phyloP scores from a whole-genome alignment of 2,888 invertebrate genomes.

The Fragum fragum region DNA sequence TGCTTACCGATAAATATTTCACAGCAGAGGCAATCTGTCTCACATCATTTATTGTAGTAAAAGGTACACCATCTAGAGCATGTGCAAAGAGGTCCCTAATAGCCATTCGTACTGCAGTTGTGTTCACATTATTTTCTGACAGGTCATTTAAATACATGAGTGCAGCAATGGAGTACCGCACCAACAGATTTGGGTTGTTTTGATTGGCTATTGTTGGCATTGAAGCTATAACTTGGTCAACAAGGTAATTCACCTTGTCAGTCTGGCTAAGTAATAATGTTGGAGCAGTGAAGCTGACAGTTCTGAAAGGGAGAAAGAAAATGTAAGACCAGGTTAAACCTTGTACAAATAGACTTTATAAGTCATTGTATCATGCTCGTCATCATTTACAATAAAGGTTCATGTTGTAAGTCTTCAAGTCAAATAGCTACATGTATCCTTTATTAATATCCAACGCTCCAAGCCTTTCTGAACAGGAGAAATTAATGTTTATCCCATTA shows the following conservation, averaged over 20 bases:
- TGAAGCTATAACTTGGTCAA: conserved; percentile 51
- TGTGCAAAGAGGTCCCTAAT: conserved; percentile 72
- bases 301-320: conserved; percentile 49
- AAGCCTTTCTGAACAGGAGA: too few species aligned
- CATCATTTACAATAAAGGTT: too few species aligned
- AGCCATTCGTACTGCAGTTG: conserved; percentile 55
- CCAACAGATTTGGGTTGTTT: conserved; percentile 71
- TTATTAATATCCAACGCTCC: too few species aligned
- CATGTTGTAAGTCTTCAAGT: too few species aligned
- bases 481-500: too few species aligned
- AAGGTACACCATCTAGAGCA: conserved; percentile 67
- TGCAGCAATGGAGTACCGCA: conserved; percentile 76
- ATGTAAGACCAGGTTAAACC: not conserved
- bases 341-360: not conserved
- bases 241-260: conserved; percentile 63
- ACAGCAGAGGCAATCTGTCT: conserved; percentile 74
- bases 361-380: too few species aligned
- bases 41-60: conserved; percentile 67
- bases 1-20: conserved; percentile 73
- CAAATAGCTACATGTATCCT: too few species aligned
- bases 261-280: conserved; percentile 30
- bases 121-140: conserved; percentile 49
- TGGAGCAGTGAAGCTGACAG: conserved; percentile 51
- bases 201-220: conserved; percentile 70
- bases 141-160: conserved; percentile 74